A percentile compares a stretch with the other conserved stretches of the same genome.
Evolutionary conservation across 1,140 invertebrate genomes (phyloP).

Genomic region (Aphaenogaster floridana): DNA sequence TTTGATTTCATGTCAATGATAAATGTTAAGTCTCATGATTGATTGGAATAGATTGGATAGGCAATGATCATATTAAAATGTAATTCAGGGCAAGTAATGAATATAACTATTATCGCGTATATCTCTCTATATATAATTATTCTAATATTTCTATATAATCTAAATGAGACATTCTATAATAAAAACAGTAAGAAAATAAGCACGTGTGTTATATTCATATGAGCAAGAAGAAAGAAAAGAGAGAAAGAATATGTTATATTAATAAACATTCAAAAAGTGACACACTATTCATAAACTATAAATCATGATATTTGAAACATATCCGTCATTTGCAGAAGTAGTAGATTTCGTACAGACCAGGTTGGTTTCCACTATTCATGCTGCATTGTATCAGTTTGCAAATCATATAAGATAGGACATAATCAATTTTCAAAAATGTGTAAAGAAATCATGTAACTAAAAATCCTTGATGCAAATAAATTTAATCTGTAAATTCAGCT

Average conservation of each 20-base stretch:
- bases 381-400: conserved; percentile 40
- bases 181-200: conserved; percentile 9
- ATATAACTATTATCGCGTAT: not conserved
- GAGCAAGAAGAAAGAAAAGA: conserved; percentile 9
- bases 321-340: conserved; percentile 29
- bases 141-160: conserved; percentile 15
- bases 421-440: conserved; percentile 32
- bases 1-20: not conserved
- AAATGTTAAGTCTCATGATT: not conserved
- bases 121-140: conserved; percentile 8
- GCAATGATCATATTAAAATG: conserved; percentile 11
- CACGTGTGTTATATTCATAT: conserved; percentile 13
- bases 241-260: conserved; percentile 7
- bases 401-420: conserved; percentile 36
- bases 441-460: conserved; percentile 15
- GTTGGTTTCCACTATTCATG: conserved; percentile 41
- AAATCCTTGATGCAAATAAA: conserved; percentile 17
- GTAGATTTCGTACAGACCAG: conserved; percentile 32
- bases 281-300: conserved; percentile 29
- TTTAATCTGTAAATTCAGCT: not conserved
- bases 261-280: conserved; percentile 42
- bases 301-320: conserved; percentile 34
- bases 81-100: not conserved
- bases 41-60: not conserved
- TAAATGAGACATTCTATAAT: conserved; percentile 25